Evolutionary conservation across 2,113 vertebrate species (phyloP).

Genomic region (Caranx melampygus): DNA sequence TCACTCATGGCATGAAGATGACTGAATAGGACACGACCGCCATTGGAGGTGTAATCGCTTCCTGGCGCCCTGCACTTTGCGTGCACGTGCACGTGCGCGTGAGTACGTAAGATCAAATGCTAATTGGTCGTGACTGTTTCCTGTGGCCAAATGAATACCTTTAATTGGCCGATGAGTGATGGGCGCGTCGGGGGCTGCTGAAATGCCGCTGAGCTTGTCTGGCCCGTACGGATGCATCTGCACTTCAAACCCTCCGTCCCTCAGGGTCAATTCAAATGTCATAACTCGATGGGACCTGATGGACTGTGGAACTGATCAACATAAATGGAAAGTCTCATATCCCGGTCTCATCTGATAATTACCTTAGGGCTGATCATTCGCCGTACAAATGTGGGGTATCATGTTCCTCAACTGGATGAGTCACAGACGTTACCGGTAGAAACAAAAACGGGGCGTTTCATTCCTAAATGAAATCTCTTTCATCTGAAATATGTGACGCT

Average conservation of each 20-base stretch:
- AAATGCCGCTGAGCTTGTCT: slow-evolving; percentile 55
- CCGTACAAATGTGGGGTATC: slow-evolving; percentile 36
- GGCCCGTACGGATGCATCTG: slow-evolving; percentile 52
- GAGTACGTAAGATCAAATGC: slow-evolving; percentile 52
- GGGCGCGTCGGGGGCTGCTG: slow-evolving; percentile 25
- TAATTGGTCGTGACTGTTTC: slow-evolving; percentile 71
- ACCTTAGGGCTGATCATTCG: slow-evolving; percentile 53
- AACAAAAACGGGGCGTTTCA: slow-evolving; percentile 21
- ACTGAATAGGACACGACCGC: slow-evolving; percentile 37
- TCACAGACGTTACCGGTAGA: slow-evolving; percentile 39
- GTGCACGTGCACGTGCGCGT: slow-evolving; percentile 2
- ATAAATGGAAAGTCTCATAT: slow-evolving; percentile 64
- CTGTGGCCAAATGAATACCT: slow-evolving; percentile 67
- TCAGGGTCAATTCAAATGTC: slow-evolving; percentile 66
- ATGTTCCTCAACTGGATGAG: slow-evolving; percentile 50
- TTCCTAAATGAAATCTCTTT: slow-evolving; percentile 32
- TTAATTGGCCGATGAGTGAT: slow-evolving; percentile 71
- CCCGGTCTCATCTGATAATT: slow-evolving; percentile 59
- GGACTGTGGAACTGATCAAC: slow-evolving; percentile 57
- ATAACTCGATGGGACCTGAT: slow-evolving; percentile 68
- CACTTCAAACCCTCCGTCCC: slow-evolving; percentile 49
- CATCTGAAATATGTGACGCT: slow-evolving; percentile 18
- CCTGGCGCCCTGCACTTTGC: slow-evolving; percentile 62
- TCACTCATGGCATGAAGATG: slow-evolving; percentile 65
- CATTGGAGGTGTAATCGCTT: slow-evolving; percentile 71